Evolutionary conservation across 2,888 invertebrate genomes (phyloP), one percentile per base, ranked within the genome.

Genomic region (Lomographa bimaculata): DNA sequence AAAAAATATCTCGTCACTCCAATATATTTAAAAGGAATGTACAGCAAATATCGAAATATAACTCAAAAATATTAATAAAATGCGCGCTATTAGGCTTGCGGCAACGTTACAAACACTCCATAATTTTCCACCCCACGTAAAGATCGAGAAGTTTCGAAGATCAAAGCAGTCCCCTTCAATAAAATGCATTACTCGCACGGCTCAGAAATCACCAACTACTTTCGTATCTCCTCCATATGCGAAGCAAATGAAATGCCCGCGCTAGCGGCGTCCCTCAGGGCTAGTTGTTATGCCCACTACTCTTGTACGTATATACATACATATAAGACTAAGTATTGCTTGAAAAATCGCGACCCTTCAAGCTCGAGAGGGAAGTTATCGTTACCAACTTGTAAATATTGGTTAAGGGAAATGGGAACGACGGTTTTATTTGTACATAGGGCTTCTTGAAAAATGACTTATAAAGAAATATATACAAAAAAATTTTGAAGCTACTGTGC

Each of bases 371-470:
- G 64, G 64, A 57, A 67, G 58, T 73, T 73, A 74, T 71, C 72
- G 72, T 64, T 74, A 71, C 79, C 76, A 73, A 71, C 69, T 63
- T 79, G 80, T 80, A 80, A 82, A 79, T 79, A 79, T 78, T 76
- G 67, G 61, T 66, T 60, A 55, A 57, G 24, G 29, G 34, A 44
- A 47, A 55, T 38, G 55, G 48, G 59, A 54, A 55, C 45, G 47
- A 46, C 46, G 42, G 45, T 50, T 55, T 56, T 58, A 49, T 61
- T 57, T 54, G 47, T 37, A 34, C 43, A 32, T 29, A 33, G 14
- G 10, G 18, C 30, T 11, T 17, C 27, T 20, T 26, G 20, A 30
- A 17, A 23, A 4, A 9, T 1, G 1, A 25, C 19, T n/a, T n/a
- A n/a, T n/a, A n/a, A n/a, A n/a, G n/a, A n/a, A n/a, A n/a, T n/a